A percentile compares a stretch with the other conserved stretches of the same genome.
Conservation (phyloP, 2,113 vertebrate species). For the Leucoraja erinaceus region DNA sequence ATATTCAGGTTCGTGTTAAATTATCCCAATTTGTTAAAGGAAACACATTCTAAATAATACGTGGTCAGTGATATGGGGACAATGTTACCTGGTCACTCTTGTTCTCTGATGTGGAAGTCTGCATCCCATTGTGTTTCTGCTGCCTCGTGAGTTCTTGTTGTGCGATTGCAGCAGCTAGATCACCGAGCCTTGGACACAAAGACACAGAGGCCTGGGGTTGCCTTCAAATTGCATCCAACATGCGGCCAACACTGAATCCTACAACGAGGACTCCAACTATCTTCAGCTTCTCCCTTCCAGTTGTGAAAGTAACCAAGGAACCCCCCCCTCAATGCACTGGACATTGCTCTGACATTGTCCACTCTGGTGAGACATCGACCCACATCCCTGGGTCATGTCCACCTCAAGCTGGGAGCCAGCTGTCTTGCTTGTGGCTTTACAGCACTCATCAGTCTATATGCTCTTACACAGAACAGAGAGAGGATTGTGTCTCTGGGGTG, state of each 20-base stretch:
- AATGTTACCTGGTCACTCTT: not conserved
- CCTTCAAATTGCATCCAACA: not conserved
- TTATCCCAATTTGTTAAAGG: not conserved
- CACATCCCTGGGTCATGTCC: too few species aligned
- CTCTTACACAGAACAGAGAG: too few species aligned
- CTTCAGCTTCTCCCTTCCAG: not conserved
- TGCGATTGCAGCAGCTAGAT: not conserved
- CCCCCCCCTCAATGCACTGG: not conserved
- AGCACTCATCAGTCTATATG: too few species aligned
- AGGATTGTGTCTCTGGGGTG: too few species aligned
- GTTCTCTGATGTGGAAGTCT: not conserved
- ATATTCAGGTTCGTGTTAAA: not conserved
- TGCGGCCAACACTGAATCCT: not conserved
- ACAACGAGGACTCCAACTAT: not conserved
- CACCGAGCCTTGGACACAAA: not conserved
- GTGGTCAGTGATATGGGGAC: not conserved
- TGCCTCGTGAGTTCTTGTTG: constrained; percentile 10
- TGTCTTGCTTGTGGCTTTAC: too few species aligned
- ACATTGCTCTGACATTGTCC: not conserved
- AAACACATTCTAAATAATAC: not conserved
- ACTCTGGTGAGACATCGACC: not conserved
- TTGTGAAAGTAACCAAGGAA: not conserved
- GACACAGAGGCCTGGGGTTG: not conserved
- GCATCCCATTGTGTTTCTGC: not conserved
- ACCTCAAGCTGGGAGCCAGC: too few species aligned